Evolutionary conservation across 2,113 vertebrate genomes (phyloP).

Genomic region (Xenopus tropicalis): UCB_Xtro_10.0 CM004445.2:67848001-67848500

Average conservation of each 20-base stretch:
- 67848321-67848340: background rate
- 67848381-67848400: no score
- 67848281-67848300: constrained; percentile 1
- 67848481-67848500: no score
- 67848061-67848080: background rate
- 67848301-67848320: constrained; percentile 4
- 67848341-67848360: background rate
- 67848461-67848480: no score
- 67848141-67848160: background rate
- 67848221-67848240: constrained; percentile 12
- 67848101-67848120: no score
- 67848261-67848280: constrained; percentile 13
- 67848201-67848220: constrained; percentile 11
- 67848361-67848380: no score
- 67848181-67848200: constrained; percentile 32
- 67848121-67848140: background rate
- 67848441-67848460: no score
- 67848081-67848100: background rate
- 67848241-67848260: constrained; percentile 36
- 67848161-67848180: constrained; percentile 6
- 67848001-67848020: no score
- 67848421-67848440: no score
- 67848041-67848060: background rate
- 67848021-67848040: no score
- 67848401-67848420: no score